Conservation (phyloP, 1,140 invertebrate genomes). For the Nephila pilipes region DNA sequence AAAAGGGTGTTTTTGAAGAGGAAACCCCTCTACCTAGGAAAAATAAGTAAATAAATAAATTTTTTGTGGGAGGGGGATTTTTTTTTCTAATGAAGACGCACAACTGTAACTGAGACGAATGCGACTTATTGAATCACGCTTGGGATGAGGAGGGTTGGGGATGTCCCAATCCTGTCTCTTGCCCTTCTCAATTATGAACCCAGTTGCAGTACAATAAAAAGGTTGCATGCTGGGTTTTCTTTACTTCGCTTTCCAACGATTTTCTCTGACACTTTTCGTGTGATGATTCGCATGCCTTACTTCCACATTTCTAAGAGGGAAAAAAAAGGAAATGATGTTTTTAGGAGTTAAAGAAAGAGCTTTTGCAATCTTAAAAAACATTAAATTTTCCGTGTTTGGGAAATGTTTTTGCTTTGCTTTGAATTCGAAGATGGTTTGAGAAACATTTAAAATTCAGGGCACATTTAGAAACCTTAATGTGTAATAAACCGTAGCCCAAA, state of each 20-base stretch:
- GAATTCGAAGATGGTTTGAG: neutral
- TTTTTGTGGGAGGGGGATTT: neutral
- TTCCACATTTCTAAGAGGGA: neutral
- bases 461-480: too few relatives aligned
- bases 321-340: neutral
- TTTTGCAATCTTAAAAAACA: constrained; percentile 12
- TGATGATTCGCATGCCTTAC: neutral
- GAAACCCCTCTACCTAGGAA: neutral
- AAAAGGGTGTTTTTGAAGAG: neutral
- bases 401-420: neutral
- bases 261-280: constrained; percentile 4
- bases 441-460: too few relatives aligned
- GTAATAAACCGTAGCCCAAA: too few relatives aligned
- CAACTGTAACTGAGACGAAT: constrained; percentile 30
- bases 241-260: neutral
- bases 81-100: constrained; percentile 25
- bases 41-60: constrained; percentile 36
- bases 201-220: constrained; percentile 2
- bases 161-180: neutral
- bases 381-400: neutral
- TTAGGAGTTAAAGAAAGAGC: too few relatives aligned
- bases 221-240: neutral
- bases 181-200: constrained; percentile 22
- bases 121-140: constrained; percentile 32
- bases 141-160: neutral